Base-by-base conservation (phyloP, 2,888 invertebrate species). In the Eudemis profundana region DNA sequence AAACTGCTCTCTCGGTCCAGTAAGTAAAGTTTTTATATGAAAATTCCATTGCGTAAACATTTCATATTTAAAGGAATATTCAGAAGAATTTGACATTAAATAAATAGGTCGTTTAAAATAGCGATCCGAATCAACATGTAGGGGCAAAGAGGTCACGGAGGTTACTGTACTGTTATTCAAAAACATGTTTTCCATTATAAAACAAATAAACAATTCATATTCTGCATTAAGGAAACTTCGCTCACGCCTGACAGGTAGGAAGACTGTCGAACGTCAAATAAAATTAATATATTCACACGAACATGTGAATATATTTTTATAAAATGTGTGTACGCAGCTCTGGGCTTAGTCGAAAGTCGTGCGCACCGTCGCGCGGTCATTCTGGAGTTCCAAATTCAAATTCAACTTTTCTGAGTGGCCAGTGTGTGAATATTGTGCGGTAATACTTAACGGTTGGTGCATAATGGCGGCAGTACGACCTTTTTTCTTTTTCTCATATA, bases 401-500 rank as follows among this genome's bases (percentile, higher is more conserved):
- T 75, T 75, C 71, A 72, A 77, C 74, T 76, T 68, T 70, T 68
- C 63, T 64, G 69, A 76, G 84, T 85, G 84, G 73, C 74, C 78
- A 86, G 84, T 87, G 74, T 70, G 82, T n/a, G 21, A 15, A 72
- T 56, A 71, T 78, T 59, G 83, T 79, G 78, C 77, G 83, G 83
- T 84, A 84, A 74, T 77, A 72, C 69, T 69, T 74, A 76, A 87
- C 87, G 87, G 88, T 89, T 84, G 81, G 89, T 89, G 88, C 80
- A 83, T 74, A 76, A 89, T 89, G 86, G 83, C 83, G 80, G 77
- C 84, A 84, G 89, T 89, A 89, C 81, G 87, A 79, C 15, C n/a
- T n/a, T 56, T 75, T 74, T 54, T 49, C 12, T 54, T 77, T 82
- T 79, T 82, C 71, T 73, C 73, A 69, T 70, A 69, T 61, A 68